Evolutionary conservation across 2,797 vertebrate species (phyloP).

Genomic region (Gobio occitaniae): DNA sequence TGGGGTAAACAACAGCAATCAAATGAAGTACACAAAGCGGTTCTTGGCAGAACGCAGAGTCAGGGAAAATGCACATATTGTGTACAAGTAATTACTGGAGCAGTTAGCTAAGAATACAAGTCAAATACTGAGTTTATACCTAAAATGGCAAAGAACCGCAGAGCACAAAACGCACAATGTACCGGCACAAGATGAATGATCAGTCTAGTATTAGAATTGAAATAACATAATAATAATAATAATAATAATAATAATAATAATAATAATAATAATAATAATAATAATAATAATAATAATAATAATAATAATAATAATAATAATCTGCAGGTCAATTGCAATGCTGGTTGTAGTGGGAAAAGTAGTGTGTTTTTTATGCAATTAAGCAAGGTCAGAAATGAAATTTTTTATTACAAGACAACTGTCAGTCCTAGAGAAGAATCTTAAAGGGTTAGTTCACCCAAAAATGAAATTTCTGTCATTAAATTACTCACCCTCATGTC

Average conservation of each 20-base stretch:
- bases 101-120: not conserved
- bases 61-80: slow-evolving; percentile 22
- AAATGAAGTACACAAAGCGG: not conserved
- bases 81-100: slow-evolving; percentile 4
- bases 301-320: not conserved
- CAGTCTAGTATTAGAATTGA: not conserved
- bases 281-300: no score
- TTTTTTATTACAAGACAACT: not conserved
- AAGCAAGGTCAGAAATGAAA: not conserved
- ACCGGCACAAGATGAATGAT: not conserved
- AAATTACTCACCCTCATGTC: no score
- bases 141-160: not conserved
- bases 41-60: not conserved
- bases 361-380: not conserved
- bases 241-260: no score
- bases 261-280: not conserved
- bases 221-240: not conserved
- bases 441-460: not conserved
- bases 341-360: not conserved
- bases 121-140: not conserved
- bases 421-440: not conserved
- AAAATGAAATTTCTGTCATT: no score
- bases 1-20: not conserved
- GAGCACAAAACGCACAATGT: not conserved
- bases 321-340: not conserved